phyloP scores from a whole-genome alignment of 2,113 vertebrate genomes.

The Lepus timidus region DNA sequence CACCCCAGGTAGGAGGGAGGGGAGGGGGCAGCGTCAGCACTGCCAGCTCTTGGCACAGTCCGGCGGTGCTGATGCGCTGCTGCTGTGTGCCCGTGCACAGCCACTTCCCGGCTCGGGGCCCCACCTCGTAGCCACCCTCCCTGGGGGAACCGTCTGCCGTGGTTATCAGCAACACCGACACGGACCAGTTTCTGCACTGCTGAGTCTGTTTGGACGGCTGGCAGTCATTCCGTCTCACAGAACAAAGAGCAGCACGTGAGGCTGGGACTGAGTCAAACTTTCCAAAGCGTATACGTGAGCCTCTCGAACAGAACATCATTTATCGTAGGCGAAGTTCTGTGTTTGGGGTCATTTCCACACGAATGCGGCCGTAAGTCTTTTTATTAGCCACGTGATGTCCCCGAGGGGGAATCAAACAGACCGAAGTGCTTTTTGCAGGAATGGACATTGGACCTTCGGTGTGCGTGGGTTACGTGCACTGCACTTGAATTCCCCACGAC shows the following conservation, averaged over 20 bases:
- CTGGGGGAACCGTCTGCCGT: neutral
- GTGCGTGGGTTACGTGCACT: rapidly evolving
- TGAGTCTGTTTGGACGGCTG: neutral
- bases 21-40: too few relatives aligned
- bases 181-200: neutral
- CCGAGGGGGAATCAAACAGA: neutral
- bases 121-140: neutral
- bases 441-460: neutral
- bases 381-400: neutral
- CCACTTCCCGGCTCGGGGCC: neutral
- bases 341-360: constrained; percentile 8
- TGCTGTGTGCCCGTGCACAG: neutral
- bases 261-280: neutral
- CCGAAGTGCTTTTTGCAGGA: neutral
- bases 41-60: neutral
- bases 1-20: neutral
- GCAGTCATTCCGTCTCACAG: neutral
- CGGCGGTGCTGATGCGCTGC: too few relatives aligned
- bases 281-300: neutral
- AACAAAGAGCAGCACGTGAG: neutral
- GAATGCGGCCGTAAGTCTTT: neutral
- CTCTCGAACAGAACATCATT: constrained; percentile 7
- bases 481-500: neutral
- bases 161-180: neutral
- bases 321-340: constrained; percentile 14